phyloP scores from a whole-genome alignment of 2,797 vertebrate genomes.

The Gallinago solitaria region DNA sequence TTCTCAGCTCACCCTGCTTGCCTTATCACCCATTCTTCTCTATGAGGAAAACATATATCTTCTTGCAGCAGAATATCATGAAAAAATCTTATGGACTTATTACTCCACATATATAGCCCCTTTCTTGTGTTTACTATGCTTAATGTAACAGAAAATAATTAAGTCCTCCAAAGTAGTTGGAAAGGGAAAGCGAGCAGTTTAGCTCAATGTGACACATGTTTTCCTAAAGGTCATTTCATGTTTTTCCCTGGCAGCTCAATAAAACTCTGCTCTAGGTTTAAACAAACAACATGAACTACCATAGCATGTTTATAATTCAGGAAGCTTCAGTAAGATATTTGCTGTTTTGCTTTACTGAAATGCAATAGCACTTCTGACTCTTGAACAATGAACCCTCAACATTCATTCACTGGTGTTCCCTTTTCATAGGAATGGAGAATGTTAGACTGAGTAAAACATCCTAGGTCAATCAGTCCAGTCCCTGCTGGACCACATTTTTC shows the following conservation, averaged over 20 bases:
- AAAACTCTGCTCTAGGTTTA: background rate
- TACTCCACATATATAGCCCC: background rate
- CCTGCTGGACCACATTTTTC: background rate
- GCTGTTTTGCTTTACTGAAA: background rate
- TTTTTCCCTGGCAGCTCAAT: background rate
- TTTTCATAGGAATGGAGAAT: background rate
- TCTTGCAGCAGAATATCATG: slow-evolving; percentile 1
- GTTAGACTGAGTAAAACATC: background rate
- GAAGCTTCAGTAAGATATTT: background rate
- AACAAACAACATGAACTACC: background rate
- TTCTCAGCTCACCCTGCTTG: background rate
- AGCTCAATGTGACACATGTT: background rate
- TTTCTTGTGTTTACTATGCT: background rate
- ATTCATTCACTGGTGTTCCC: background rate
- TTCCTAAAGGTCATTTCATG: background rate
- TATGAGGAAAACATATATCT: background rate
- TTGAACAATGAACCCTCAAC: background rate
- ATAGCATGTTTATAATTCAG: background rate
- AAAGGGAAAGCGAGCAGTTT: background rate
- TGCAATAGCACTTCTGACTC: background rate
- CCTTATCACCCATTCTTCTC: background rate
- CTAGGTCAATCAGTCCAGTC: background rate
- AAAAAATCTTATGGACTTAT: background rate
- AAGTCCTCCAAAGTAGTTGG: background rate
- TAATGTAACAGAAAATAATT: background rate